phyloP scores from a whole-genome alignment of 2,888 invertebrate genomes.

The Ommatoiulus sabulosus region DNA sequence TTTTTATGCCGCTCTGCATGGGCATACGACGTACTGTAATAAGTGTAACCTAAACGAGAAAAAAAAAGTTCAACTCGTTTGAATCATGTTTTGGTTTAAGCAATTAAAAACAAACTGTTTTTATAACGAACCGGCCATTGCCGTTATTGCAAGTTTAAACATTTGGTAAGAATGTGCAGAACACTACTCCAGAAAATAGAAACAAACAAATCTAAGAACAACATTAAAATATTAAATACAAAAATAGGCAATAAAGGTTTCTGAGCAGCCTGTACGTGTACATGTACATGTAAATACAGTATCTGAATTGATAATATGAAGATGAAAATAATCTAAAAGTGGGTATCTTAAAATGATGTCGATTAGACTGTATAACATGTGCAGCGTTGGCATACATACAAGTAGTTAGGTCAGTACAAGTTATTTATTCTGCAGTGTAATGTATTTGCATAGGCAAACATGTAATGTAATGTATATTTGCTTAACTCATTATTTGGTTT shows the following conservation, averaged over 20 bases:
- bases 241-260: no score
- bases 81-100: neutral
- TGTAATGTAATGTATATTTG: neutral
- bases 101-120: neutral
- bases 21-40: neutral
- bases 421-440: no score
- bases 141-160: neutral
- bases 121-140: neutral
- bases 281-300: no score
- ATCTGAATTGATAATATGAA: no score
- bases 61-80: neutral
- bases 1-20: neutral
- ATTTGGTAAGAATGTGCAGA: neutral
- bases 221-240: neutral
- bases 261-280: no score
- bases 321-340: no score
- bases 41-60: neutral
- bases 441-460: neutral
- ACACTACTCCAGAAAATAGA: neutral
- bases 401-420: no score
- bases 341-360: no score
- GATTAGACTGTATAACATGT: no score
- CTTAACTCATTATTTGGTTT: neutral
- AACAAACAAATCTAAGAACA: neutral
- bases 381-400: no score